Evolutionary conservation across 2,888 invertebrate species (phyloP), one percentile per base, ranked within the genome.

Genomic region (Ectropis crepuscularia): DNA sequence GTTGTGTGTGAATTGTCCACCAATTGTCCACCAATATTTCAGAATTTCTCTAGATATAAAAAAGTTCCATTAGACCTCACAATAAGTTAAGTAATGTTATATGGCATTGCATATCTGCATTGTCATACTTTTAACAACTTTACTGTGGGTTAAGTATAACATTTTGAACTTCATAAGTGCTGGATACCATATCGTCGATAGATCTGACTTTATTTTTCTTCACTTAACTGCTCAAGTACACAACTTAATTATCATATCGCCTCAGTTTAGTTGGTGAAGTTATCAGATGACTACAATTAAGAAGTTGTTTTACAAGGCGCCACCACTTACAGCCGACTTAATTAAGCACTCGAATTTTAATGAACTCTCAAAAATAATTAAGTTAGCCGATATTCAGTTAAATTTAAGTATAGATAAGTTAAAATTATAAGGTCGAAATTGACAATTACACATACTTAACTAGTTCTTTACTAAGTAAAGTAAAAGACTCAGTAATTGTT

Each of bases 321-420:
- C 28, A 16, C 37, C 41, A 8, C 4, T 45, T 38, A 54, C 12
- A 38, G 54, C 45, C 47, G 47, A 55, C 9, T 10, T 55, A 55
- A 55, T 55, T 55, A 55, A 55, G 55, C 47, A 53, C 0, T 41
- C 6, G 10, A 9, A 51, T 10, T 41, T n/a, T 43, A 41, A 55
- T 10, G 8, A 54, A 38, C 38, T 45, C 36, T 16, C 46, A 37
- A 51, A n/a, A 41, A 45, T 53, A 12, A 53, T 45, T 43, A 5
- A 45, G 16, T 16, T 38, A 10, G 45, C 36, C 28, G n/a, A 45
- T 16, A 2, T 8, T 28, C 1, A 28, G 16, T 28, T 2, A 28
- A 2, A 28, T 28, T 28, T 28, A 28, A 28, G 16, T 28, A 28
- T 28, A 28, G 16, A 28, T 28, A 28, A 28, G 16, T 28, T 28